Percentiles rank a stretch among this genome's conserved stretches.
These are phyloP conservation scores for Gonioctena quinquepunctata DNA, from an alignment of 1,140 invertebrate genomes.

Conservation along the genomic window DNA sequence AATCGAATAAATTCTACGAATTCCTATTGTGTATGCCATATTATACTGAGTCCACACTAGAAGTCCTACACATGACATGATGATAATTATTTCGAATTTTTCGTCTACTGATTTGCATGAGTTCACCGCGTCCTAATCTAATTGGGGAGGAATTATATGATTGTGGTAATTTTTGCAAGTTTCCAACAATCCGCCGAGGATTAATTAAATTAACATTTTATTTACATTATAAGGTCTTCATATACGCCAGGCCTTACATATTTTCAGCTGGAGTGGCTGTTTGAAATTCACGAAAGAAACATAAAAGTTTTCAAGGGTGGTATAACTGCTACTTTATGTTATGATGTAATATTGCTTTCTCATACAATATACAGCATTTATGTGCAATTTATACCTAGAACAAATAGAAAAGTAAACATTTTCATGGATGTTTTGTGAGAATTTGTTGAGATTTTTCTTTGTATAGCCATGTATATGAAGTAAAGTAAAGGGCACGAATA, in stretches of 20 bases:
- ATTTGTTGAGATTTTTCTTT: too few relatives aligned
- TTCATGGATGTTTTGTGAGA: too few relatives aligned
- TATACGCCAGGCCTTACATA: background rate
- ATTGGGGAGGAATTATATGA: background rate
- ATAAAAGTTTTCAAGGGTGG: conserved; percentile 2
- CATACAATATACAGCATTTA: conserved; percentile 5
- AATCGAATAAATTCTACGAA: too few relatives aligned
- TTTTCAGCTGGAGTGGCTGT: conserved; percentile 6
- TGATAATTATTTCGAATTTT: too few relatives aligned
- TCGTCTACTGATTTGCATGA: too few relatives aligned
- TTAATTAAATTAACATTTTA: conserved; percentile 15
- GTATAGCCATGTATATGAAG: too few relatives aligned
- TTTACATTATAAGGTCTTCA: conserved; percentile 1
- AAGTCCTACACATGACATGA: too few relatives aligned
- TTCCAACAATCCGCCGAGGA: background rate
- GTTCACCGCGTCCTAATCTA: background rate
- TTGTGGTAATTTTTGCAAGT: background rate
- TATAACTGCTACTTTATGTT: background rate
- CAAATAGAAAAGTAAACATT: background rate
- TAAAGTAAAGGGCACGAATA: too few relatives aligned
- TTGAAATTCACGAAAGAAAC: conserved; percentile 12
- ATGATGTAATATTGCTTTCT: conserved; percentile 3
- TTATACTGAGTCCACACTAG: too few relatives aligned
- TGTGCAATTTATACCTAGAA: background rate
- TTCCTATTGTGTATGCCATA: too few relatives aligned